Evolutionary conservation across 2,888 invertebrate genomes (phyloP).

Genomic region (Drosophila mercatorum): DNA sequence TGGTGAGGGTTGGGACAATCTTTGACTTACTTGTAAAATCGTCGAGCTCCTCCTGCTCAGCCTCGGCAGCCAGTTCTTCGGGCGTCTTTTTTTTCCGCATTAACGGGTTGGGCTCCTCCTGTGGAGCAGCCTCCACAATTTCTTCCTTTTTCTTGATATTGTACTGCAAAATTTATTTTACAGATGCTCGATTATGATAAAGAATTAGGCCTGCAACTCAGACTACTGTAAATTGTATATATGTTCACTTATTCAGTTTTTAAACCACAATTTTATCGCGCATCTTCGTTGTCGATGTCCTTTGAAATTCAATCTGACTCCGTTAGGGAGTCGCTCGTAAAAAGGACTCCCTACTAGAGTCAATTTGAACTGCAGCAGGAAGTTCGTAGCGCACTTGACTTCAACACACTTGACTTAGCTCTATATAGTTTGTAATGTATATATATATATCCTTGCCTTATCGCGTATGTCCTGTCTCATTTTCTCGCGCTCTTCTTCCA

Average conservation of each 20-base stretch:
- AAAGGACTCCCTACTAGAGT: conserved; percentile 99
- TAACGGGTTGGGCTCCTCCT: conserved; percentile 95
- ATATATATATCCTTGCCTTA: conserved; percentile 90
- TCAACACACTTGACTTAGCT: background rate
- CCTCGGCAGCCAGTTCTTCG: conserved; percentile 98
- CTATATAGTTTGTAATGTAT: background rate
- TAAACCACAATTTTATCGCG: conserved; percentile 13
- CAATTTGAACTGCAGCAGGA: conserved; percentile 94
- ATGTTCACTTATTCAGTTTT: conserved; percentile 10
- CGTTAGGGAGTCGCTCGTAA: conserved; percentile 97
- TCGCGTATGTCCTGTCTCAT: conserved; percentile 99
- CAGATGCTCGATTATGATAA: background rate
- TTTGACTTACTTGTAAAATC: conserved; percentile 95
- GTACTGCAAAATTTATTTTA: conserved; percentile 89
- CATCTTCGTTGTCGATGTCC: conserved; percentile 87
- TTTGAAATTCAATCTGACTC: conserved; percentile 98
- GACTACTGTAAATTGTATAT: background rate
- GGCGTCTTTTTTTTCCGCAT: conserved; percentile 99
- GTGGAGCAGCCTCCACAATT: conserved; percentile 92
- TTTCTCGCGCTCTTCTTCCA: conserved; percentile 99
- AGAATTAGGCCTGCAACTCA: background rate
- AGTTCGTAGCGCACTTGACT: conserved; percentile 16
- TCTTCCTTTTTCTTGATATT: conserved; percentile 99
- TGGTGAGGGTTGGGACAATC: background rate
- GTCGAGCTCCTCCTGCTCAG: conserved; percentile 97